These are phyloP conservation scores for Boloria selene DNA, from an alignment of 2,888 invertebrate species.

Conservation along the genomic window DNA sequence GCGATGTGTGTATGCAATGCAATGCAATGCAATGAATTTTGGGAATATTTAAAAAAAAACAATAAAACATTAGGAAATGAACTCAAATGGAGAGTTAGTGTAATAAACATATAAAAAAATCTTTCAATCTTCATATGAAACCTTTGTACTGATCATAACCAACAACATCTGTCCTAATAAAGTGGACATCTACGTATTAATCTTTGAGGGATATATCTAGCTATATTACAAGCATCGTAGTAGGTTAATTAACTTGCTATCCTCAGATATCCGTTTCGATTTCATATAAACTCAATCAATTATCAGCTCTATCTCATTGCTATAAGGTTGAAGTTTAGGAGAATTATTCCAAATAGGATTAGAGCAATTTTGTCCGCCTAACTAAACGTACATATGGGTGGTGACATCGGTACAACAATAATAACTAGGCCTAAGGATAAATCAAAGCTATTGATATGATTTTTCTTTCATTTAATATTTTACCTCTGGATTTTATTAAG, in stretches of 20 bases:
- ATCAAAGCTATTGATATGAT: constrained; percentile 9
- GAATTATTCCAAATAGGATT: constrained; percentile 30
- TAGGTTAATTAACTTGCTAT: constrained; percentile 53
- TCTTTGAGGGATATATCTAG: constrained; percentile 46
- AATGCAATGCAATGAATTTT: too few relatives aligned
- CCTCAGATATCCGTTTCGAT: constrained; percentile 45
- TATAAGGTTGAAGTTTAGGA: constrained; percentile 32
- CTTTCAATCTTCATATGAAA: neutral
- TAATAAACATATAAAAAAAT: too few relatives aligned
- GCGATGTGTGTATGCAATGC: too few relatives aligned
- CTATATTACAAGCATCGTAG: constrained; percentile 46
- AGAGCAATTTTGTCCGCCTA: constrained; percentile 45
- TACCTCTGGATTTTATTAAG: neutral
- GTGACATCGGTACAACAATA: constrained; percentile 31
- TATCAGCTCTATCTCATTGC: constrained; percentile 24
- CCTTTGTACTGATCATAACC: constrained; percentile 20
- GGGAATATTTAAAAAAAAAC: too few relatives aligned
- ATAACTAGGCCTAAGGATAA: constrained; percentile 16
- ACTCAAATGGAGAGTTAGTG: too few relatives aligned
- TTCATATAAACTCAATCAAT: constrained; percentile 31
- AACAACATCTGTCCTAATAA: constrained; percentile 38
- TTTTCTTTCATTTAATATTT: neutral
- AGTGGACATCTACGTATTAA: constrained; percentile 42
- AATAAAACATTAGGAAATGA: too few relatives aligned
- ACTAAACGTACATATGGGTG: constrained; percentile 32